Base-by-base conservation (phyloP, 2,797 vertebrate species). In the Karalla daura region DNA sequence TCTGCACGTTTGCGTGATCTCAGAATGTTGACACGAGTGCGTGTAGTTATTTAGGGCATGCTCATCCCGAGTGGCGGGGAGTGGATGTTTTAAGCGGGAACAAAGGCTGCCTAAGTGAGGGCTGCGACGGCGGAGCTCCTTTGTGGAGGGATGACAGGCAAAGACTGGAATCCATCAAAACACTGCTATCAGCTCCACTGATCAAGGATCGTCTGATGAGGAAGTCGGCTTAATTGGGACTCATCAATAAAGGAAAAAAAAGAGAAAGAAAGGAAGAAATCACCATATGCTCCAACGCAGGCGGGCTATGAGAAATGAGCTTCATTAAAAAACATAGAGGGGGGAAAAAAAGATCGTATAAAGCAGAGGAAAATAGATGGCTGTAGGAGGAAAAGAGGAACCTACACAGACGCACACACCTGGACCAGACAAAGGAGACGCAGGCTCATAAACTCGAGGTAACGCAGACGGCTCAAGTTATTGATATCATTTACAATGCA, bases 161-260 rank as follows among this genome's bases (percentile, higher is more conserved):
- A 70, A 77, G 52, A 61, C 43, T 36, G 18, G 8, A 78, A 79
- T 80, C 84, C 81, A 85, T 84, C 83, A 86, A 63, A 81, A 58
- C 9, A 1, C 40, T 46, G 46, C 83, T 61, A 83, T 86, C 82
- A 76, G 87, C 87, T 85, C 64, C 71, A 72, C 58, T 84, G 85
- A 90, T 85, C 83, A 81, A 80, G 83, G 64, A 49, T 47, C 15
- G 25, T 63, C 53, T 70, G 77, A 85, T 78, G 80, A 83, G 82
- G 82, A 86, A 84, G 76, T 70, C 35, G 2, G 74, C 68, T 78
- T 87, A 86, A 88, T 84, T 89, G 79, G 74, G 28, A 56, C 45
- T 80, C 87, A 88, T 89, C 85, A 85, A 86, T 87, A 80, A 80
- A 83, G n/a, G n/a, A n/a, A n/a, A n/a, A n/a, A n/a, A n/a, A n/a